Evolutionary conservation across 2,888 invertebrate species (phyloP), one percentile per base, ranked within the genome.

Genomic region (Melanostoma scalare): DNA sequence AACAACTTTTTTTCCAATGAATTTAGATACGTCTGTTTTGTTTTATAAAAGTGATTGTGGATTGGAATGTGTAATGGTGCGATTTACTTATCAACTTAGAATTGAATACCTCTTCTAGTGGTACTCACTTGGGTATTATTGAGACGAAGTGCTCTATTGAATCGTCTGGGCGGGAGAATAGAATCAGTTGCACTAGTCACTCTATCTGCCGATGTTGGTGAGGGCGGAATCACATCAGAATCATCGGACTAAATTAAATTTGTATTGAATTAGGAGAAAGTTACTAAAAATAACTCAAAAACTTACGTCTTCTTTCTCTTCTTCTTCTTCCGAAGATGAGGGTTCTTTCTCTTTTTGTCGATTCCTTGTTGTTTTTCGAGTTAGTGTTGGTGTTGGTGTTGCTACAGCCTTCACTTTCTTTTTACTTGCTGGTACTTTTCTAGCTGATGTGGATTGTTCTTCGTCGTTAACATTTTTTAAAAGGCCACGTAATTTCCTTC

Each of bases 211-310:
- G 74, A 48, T 6, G 87, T 87, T 8, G 90, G 90, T 3, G 90
- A 90, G n/a, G 88, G 86, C 2, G 87, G 88, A 74, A 90, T 89
- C 5, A 89, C 86, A 5, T 90, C 90, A 0, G 89, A 88, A 30
- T 85, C 79, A 56, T 89, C 86, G 2, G 72, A 84, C 89, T 90
- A 55, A 3, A 78, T 6, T 6, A 33, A 9, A n/a, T 46, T 33
- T 20, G 50, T 36, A 38, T 31, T 31, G 2, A 3, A 38, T 38
- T 8, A 31, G 48, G 52, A 6, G 44, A 38, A 31, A 20, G n/a
- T 30, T 3, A n/a, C 6, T 0, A 3, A n/a, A 38, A 5, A 10
- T 6, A 4, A 10, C 9, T n/a, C 9, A n/a, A 1, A 35, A 46
- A 2, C 4, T 3, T 6, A 6, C 4, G 9, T 9, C n/a, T 44